Evolutionary conservation across 1,140 invertebrate species (phyloP).

Genomic region (Scaptomyza pallida): DNA sequence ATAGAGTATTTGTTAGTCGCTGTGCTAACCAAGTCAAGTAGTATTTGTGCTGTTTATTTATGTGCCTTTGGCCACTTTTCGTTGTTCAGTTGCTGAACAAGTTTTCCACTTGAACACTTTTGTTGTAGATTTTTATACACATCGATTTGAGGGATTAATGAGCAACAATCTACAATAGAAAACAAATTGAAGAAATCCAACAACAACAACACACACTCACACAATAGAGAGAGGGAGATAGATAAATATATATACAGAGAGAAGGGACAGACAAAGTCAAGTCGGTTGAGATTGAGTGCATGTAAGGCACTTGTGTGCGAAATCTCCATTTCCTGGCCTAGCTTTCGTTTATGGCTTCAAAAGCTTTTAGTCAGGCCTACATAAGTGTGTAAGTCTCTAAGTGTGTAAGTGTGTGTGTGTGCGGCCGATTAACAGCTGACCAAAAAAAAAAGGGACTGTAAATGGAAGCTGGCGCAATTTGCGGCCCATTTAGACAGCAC

Average conservation of each 20-base stretch:
- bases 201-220: constrained; percentile 16
- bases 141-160: constrained; percentile 80
- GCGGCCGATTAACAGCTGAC: constrained; percentile 67
- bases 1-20: constrained; percentile 19
- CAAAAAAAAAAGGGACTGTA: constrained; percentile 29
- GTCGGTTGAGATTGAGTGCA: constrained; percentile 66
- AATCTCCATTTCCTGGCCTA: constrained; percentile 74
- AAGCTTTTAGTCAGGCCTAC: constrained; percentile 72
- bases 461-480: constrained; percentile 59
- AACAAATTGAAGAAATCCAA: constrained; percentile 69
- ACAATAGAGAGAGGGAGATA: constrained; percentile 12
- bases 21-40: background rate
- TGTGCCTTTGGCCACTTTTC: constrained; percentile 24
- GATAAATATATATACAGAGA: constrained; percentile 23
- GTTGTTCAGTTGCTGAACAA: constrained; percentile 45
- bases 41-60: constrained; percentile 24
- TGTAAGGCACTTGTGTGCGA: constrained; percentile 75
- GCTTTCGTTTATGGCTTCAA: constrained; percentile 67
- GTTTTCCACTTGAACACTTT: constrained; percentile 81
- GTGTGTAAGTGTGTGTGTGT: background rate
- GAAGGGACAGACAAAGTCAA: constrained; percentile 40
- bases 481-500: constrained; percentile 56
- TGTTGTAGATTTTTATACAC: constrained; percentile 68
- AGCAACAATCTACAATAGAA: constrained; percentile 75
- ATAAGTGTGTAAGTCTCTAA: constrained; percentile 19